phyloP scores from a whole-genome alignment of 2,888 invertebrate genomes.

The Chrysolina haemoptera region DNA sequence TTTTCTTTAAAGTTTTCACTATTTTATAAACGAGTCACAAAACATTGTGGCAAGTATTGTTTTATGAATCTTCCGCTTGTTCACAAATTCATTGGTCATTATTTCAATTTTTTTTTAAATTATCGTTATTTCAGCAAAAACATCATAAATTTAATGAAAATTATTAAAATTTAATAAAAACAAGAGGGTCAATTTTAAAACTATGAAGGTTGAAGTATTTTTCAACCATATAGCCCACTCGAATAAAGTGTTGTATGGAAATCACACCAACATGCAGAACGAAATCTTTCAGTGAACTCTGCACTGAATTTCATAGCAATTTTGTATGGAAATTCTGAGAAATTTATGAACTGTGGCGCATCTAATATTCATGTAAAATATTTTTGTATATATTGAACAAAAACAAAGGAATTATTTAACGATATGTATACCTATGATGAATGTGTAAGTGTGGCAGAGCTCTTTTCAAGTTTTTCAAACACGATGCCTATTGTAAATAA shows the following conservation, averaged over 20 bases:
- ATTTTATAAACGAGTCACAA: no score
- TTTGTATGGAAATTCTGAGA: constrained; percentile 44
- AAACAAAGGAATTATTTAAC: constrained; percentile 34
- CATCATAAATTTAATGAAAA: no score
- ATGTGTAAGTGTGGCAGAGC: constrained; percentile 40
- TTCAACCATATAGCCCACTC: neutral
- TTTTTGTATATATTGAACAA: constrained; percentile 51
- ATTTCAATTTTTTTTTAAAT: no score
- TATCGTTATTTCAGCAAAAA: no score
- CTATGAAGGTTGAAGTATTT: no score
- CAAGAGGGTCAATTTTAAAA: no score
- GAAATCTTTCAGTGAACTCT: neutral
- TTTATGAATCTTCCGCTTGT: no score
- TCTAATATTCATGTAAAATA: constrained; percentile 50
- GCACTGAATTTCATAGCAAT: constrained; percentile 4
- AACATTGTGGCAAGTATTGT: no score
- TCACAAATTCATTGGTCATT: no score
- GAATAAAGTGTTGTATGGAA: neutral
- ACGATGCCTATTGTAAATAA: constrained; percentile 17
- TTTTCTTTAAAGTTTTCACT: no score
- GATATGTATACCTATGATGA: constrained; percentile 35
- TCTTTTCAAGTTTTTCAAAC: constrained; percentile 8
- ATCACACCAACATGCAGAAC: neutral
- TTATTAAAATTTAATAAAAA: no score
- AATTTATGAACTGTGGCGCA: constrained; percentile 34